A percentile compares a stretch with the other conserved stretches of the same genome.
phyloP scores from a whole-genome alignment of 2,888 invertebrate genomes.

The Phrixothrix hirtus region DNA sequence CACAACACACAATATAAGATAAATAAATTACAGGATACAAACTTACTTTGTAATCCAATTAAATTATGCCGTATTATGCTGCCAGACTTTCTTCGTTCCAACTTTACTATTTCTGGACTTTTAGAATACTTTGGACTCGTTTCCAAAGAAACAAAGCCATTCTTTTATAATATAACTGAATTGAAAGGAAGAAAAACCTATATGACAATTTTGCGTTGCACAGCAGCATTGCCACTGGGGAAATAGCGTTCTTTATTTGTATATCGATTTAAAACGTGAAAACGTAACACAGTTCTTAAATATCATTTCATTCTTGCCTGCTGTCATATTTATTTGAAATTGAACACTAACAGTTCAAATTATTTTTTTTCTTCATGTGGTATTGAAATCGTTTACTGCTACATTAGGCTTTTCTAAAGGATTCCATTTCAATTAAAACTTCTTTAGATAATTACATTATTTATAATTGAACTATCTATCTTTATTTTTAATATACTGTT shows the following conservation, averaged over 20 bases:
- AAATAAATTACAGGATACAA: conserved; percentile 29
- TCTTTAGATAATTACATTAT: too few species aligned
- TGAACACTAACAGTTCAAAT: too few species aligned
- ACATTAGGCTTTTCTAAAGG: too few species aligned
- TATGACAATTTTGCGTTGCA: conserved; percentile 20
- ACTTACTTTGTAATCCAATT: conserved; percentile 31
- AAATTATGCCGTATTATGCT: conserved; percentile 27
- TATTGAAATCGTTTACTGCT: too few species aligned
- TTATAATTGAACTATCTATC: too few species aligned
- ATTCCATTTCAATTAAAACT: too few species aligned
- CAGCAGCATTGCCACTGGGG: conserved; percentile 18
- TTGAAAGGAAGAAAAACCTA: conserved; percentile 22
- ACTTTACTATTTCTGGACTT: conserved; percentile 11
- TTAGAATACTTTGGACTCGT: conserved; percentile 8
- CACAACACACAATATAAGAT: conserved; percentile 24
- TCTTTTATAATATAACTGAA: conserved; percentile 18
- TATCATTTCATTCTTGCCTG: conserved; percentile 3
- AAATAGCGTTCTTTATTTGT: conserved; percentile 28
- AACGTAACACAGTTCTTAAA: conserved; percentile 1
- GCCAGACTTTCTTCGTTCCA: conserved; percentile 8
- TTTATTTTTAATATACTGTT: too few species aligned
- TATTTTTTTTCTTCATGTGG: too few species aligned
- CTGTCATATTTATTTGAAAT: conserved; percentile 4
- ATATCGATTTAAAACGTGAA: conserved; percentile 21
- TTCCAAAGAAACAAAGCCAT: conserved; percentile 20